Base-by-base conservation (phyloP, 2,797 vertebrate genomes). In the Anniella stebbinsi region DNA sequence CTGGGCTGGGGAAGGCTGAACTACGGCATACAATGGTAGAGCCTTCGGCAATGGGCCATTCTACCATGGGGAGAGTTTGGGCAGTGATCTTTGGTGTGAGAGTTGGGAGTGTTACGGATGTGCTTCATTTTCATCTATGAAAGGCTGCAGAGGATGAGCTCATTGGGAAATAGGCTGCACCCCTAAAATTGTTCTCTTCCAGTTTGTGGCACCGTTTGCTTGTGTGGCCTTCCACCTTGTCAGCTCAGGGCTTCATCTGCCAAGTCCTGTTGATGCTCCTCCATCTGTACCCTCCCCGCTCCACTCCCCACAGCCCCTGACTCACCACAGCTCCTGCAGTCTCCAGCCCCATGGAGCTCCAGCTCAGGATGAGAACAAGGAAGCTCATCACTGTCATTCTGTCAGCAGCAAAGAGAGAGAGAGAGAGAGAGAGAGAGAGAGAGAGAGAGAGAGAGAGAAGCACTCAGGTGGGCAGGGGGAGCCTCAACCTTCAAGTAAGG, bases 351-450 rank as follows among this genome's bases (percentile, higher is more conserved):
- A 99, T 97, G 87, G 98, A 98, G 90, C 98, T 98, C 98, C 98
- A 99, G 96, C 98, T 99, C 38, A 99, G 97, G 95, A 99, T 97
- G 45, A 99, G 97, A 90, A 98, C 97, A 94, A 99, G 95, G 96
- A 98, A 98, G 75, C 98, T 98, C 97, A 98, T 96, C 67, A 98
- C 97, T 0, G 98, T 98, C 98, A 99, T 99, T 96, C 98, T 99
- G n/a, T 17, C 72, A 25, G n/a, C 11, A n/a, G 41, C 38, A 51
- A 36, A 80, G 17, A 70, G 36, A n/a, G 38, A 66, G 5, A 70
- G 45, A 45, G 45, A 45, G 45, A 45, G 51, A 45, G 36, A 73
- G 4, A 45, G 36, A 73, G 4, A 80, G 17, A 70, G 36, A n/a
- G 38, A 66, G 5, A 70, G 45, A 45, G 45, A 45, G 45, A 45